Evolutionary conservation across 2,888 invertebrate genomes (phyloP).

Genomic region (Oscheius sp.): DNA sequence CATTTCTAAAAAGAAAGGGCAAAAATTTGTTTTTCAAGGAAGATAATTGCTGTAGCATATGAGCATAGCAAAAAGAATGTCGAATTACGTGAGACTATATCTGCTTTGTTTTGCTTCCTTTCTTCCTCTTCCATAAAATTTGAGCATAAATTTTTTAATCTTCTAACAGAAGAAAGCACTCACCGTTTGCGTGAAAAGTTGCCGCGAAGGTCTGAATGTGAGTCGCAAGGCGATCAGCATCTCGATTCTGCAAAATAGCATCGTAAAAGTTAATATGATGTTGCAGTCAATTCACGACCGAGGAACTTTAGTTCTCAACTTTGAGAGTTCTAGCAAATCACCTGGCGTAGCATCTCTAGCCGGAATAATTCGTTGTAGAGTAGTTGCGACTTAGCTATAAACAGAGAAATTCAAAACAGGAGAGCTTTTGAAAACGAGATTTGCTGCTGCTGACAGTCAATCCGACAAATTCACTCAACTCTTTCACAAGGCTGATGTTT

Average conservation of each 20-base stretch:
- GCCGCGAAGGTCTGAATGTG: conserved; percentile 18
- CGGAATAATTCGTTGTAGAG: neutral
- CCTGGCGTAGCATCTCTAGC: neutral
- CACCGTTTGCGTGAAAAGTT: conserved; percentile 3
- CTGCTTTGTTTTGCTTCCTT: no score
- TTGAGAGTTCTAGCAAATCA: neutral
- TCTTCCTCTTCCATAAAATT: no score
- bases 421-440: neutral
- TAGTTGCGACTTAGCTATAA: neutral
- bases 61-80: no score
- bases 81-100: no score
- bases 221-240: conserved; percentile 18
- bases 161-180: no score
- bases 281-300: neutral
- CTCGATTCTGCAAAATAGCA: conserved; percentile 19
- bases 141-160: no score
- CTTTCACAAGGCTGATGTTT: no score
- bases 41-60: no score
- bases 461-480: neutral
- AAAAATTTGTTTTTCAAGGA: no score
- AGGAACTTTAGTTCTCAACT: neutral
- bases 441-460: conserved; percentile 2
- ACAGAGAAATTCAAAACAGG: neutral
- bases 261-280: conserved; percentile 6
- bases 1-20: no score